Conservation (phyloP, 2,113 vertebrate genomes). For the Istiophorus platypterus region DNA sequence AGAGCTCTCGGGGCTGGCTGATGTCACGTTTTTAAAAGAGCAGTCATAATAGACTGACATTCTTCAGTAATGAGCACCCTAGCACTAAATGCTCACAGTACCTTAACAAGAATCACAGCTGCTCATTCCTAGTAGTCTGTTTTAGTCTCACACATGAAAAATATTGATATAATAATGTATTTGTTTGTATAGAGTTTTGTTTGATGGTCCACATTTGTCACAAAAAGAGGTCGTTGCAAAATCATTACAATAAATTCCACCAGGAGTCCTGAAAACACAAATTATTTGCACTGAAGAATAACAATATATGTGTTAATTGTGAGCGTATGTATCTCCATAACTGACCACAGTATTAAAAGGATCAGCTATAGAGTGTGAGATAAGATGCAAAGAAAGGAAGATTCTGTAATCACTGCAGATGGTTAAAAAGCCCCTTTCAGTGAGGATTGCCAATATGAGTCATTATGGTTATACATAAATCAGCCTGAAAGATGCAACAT, state of each 20-base stretch:
- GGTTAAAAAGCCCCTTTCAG: background rate
- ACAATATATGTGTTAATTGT: background rate
- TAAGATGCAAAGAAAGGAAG: background rate
- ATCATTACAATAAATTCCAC: background rate
- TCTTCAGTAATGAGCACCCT: slow-evolving; percentile 40
- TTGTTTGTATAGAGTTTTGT: background rate
- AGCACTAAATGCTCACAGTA: background rate
- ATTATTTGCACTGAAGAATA: background rate
- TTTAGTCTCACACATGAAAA: background rate
- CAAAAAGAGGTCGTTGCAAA: background rate
- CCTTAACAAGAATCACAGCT: background rate
- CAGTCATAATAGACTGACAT: slow-evolving; percentile 46
- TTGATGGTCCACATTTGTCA: background rate
- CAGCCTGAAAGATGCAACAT: background rate
- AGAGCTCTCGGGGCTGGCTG: background rate
- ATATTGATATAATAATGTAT: too few relatives aligned
- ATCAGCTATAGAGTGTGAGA: background rate
- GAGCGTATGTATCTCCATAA: background rate
- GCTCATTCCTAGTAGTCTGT: background rate
- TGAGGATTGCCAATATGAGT: slow-evolving; percentile 3
- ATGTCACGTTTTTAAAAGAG: slow-evolving; percentile 27
- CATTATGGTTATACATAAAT: slow-evolving; percentile 28
- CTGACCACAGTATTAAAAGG: background rate
- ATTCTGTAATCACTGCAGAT: background rate
- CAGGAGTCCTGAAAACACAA: background rate